A percentile compares a stretch with the other conserved stretches of the same genome.
These are phyloP conservation scores for Abrostola tripartita DNA, from an alignment of 2,888 invertebrate species.

Conservation along the genomic window DNA sequence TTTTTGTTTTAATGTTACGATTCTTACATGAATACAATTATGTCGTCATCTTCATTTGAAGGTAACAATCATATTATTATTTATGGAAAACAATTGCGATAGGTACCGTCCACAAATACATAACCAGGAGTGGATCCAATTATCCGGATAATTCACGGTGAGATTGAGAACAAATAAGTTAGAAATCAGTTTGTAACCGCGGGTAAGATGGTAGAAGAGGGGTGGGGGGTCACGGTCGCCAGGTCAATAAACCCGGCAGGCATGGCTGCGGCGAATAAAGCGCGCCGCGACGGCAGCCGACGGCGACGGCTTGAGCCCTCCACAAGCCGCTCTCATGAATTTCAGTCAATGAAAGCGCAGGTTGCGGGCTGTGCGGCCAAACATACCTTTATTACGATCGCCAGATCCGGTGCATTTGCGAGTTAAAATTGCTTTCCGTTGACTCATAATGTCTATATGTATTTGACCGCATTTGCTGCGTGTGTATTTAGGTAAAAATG, in stretches of 20 bases:
- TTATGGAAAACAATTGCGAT: conserved; percentile 1
- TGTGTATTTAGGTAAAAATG: conserved; percentile 36
- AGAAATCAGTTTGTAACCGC: conserved; percentile 58
- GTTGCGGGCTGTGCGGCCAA: conserved; percentile 49
- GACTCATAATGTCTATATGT: conserved; percentile 42
- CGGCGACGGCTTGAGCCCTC: conserved; percentile 51
- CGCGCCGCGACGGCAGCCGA: conserved; percentile 61
- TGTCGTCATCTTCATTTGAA: background rate
- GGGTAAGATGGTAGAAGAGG: conserved; percentile 41
- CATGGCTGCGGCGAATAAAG: conserved; percentile 68
- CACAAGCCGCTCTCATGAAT: conserved; percentile 58
- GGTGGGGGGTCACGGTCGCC: conserved; percentile 81
- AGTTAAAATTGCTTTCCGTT: conserved; percentile 47
- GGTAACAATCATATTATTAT: conserved; percentile 4
- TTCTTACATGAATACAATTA: no score
- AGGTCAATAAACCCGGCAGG: conserved; percentile 78
- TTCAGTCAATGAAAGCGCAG: conserved; percentile 64
- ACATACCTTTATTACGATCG: conserved; percentile 50
- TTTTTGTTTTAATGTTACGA: no score
- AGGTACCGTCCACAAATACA: conserved; percentile 6
- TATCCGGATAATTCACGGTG: conserved; percentile 21
- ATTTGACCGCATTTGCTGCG: conserved; percentile 46
- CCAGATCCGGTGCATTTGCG: conserved; percentile 47
- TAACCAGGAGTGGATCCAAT: conserved; percentile 3
- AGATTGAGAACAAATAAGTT: conserved; percentile 63